These are phyloP conservation scores for Sinhomidia bicolor DNA, from an alignment of 2,888 invertebrate genomes.

Conservation along the genomic window DNA sequence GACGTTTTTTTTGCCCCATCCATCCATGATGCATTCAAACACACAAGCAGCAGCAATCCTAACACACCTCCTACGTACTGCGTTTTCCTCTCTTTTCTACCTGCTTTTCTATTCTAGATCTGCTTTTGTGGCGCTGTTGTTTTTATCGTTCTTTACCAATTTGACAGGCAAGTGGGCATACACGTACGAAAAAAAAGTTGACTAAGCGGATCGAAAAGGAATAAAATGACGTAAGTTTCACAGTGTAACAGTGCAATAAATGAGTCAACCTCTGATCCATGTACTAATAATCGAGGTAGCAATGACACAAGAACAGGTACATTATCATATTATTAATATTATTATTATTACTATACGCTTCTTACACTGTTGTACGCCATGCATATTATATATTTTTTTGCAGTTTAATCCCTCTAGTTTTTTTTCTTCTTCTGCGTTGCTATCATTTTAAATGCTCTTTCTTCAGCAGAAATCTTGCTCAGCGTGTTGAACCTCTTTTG, in stretches of 20 bases:
- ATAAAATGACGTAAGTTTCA: conserved; percentile 50
- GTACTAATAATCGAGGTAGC: conserved; percentile 5
- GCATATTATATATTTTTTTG: conserved; percentile 19
- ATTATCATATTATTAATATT: too few relatives aligned
- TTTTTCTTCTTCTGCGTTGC: too few relatives aligned
- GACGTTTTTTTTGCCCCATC: background rate
- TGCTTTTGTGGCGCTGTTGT: conserved; percentile 9
- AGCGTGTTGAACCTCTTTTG: conserved; percentile 30
- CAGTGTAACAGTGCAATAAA: conserved; percentile 34
- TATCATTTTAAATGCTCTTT: conserved; percentile 6
- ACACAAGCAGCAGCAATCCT: background rate
- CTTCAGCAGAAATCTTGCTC: conserved; percentile 45
- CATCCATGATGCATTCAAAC: background rate
- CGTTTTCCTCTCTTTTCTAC: background rate
- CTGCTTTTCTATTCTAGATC: background rate
- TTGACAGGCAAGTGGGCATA: conserved; percentile 11
- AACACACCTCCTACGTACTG: background rate
- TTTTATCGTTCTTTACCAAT: conserved; percentile 32
- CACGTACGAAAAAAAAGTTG: background rate
- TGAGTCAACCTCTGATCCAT: conserved; percentile 47
- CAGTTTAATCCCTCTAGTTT: background rate
- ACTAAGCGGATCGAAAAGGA: background rate
- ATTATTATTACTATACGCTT: too few relatives aligned
- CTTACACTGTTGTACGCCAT: too few relatives aligned
- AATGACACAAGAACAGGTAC: conserved; percentile 35